Evolutionary conservation across 1,140 invertebrate species (phyloP).

Genomic region (Drosophila sp.): DNA sequence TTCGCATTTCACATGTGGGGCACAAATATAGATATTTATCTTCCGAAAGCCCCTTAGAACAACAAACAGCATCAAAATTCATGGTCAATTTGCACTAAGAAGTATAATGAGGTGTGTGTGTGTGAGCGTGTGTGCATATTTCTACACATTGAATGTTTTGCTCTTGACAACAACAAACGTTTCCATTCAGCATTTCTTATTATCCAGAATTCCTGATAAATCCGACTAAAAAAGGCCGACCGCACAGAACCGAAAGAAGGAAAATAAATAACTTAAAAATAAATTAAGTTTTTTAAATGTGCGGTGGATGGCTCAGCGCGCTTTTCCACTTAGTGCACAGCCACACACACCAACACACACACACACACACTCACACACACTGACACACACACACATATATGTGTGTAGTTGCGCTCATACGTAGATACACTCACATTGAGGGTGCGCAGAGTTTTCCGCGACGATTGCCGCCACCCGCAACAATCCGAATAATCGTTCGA

Average conservation of each 20-base stretch:
- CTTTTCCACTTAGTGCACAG: constrained; percentile 62
- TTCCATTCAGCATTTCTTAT: constrained; percentile 64
- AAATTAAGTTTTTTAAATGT: constrained; percentile 71
- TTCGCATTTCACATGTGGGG: constrained; percentile 28
- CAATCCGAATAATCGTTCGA: constrained; percentile 58
- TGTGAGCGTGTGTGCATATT: constrained; percentile 34
- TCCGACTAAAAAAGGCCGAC: constrained; percentile 63
- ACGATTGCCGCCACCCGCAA: constrained; percentile 62
- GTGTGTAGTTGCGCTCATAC: not conserved
- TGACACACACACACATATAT: constrained; percentile 21
- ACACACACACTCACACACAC: constrained; percentile 12
- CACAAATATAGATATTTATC: constrained; percentile 19
- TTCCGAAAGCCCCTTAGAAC: constrained; percentile 28
- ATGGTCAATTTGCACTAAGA: constrained; percentile 69
- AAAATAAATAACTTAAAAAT: constrained; percentile 77
- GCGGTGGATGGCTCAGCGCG: constrained; percentile 42
- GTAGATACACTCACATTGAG: constrained; percentile 56
- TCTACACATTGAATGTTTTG: constrained; percentile 33
- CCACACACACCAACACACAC: constrained; percentile 21
- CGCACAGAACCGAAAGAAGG: constrained; percentile 19
- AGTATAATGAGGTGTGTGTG: not conserved
- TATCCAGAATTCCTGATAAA: constrained; percentile 70
- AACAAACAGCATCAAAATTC: constrained; percentile 46
- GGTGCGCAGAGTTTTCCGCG: constrained; percentile 61
- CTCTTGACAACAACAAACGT: constrained; percentile 65